Evolutionary conservation across 2,888 invertebrate species (phyloP), one percentile per base, ranked within the genome.

Genomic region (Hetaerina titia): DNA sequence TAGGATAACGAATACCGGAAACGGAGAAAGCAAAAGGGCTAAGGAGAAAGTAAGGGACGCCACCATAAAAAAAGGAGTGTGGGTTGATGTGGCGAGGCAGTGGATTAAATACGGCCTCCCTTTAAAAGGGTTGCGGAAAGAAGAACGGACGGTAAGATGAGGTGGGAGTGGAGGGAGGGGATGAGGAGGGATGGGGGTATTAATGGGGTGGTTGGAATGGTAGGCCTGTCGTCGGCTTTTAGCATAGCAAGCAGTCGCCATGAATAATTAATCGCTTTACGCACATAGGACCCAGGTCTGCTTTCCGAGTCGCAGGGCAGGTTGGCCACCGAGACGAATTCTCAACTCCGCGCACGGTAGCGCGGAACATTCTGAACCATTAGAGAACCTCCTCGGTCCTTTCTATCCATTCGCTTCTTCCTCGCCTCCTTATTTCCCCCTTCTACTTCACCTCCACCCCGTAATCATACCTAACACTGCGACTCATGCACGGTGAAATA

Each of bases 211-310:
- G 60, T 63, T 60, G 64, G 90, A 58, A 64, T 63, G 90, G 63
- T 60, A 90, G 90, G 63, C 31, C 90, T 90, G 90, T 90, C 90
- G 63, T 64, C 90, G 31, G 90, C 90, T 90, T 90, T 90, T 90
- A 90, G 90, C 90, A 90, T 90, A 64, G 90, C 90, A 64, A 90
- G 90, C 90, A 90, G 64, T 17, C 90, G 31, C 90, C 64, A 90
- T 90, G 90, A 90, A 90, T 90, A 90, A 90, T 90, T 64, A 90
- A 90, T 90, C 63, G 90, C 90, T 90, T 25, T 90, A 90, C 90
- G 90, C 63, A 90, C 63, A 90, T 90, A 90, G 90, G 90, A 64
- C 63, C 31, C 17, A 7, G 63, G 81, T 81, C 81, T 81, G 64
- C 90, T 90, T 90, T 90, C 63, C 31, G 90, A 89, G 89, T 89